Evolutionary conservation across 2,113 vertebrate species (phyloP), one percentile per base, ranked within the genome.

Genomic region (Corynorhinus townsendii): DNA sequence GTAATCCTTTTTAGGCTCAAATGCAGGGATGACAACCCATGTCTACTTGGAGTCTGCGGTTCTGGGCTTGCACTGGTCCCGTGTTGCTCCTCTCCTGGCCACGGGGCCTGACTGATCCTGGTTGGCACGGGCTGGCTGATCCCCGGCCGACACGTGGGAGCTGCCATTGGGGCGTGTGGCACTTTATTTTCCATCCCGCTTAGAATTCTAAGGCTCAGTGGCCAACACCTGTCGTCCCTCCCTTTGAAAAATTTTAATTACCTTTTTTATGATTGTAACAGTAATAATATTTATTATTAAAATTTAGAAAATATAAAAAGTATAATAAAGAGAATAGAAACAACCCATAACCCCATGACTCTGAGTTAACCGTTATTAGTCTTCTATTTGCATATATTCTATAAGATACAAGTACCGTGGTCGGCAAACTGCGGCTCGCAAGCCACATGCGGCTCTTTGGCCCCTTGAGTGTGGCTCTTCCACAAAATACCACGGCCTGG

Each of bases 271-370:
- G 80, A 47, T 94, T 90, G 52, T 49, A 86, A 66, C 7, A 14
- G 35, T 73, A 93, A 83, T 95, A 49, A 68, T 75, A 75, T 91
- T 89, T 97, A 95, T 91, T 87, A 54, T n/a, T 79, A 80, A 92
- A 76, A 52, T 62, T 84, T 84, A 85, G 76, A 81, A 88, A 93
- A 93, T 88, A 59, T 89, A 86, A 86, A 59, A 95, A 62, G 30
- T 64, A 49, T 83, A 94, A 72, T 45, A 75, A 84, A 91, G 69
- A 71, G 89, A 94, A 89, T 91, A 96, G 93, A 93, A 93, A 88
- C 76, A 93, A 79, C 30, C n/a, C 15, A 49, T 68, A 62, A 68
- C 77, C n/a, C 52, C 12, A 40, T 68, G 72, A 85, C 33, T 85
- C 66, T 54, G 64, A 91, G 38, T 90, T 80, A 90, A 52, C 11